A percentile compares a stretch with the other conserved stretches of the same genome.
Conservation (phyloP, 2,113 vertebrate genomes). For the Patagioenas fasciata region DNA sequence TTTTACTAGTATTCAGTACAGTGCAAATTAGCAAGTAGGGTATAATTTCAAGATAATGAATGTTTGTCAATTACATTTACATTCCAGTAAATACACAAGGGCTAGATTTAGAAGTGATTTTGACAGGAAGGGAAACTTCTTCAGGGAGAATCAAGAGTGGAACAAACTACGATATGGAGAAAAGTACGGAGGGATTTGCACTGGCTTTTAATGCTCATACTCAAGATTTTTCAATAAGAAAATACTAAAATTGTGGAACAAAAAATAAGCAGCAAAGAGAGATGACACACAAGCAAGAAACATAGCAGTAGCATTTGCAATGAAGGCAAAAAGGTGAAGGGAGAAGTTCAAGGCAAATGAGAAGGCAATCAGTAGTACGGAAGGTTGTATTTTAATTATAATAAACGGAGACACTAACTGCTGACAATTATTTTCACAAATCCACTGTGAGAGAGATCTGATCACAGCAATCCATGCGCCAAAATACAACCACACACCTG, state of each 20-base stretch:
- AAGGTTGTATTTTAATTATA: not conserved
- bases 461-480: not conserved
- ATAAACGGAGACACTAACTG: not conserved
- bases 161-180: not conserved
- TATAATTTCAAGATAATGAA: slow-evolving; percentile 28
- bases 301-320: not conserved
- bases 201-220: not conserved
- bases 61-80: not conserved
- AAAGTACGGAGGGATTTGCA: not conserved
- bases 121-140: not conserved
- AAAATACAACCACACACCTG: not conserved
- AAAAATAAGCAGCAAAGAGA: not conserved
- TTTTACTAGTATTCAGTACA: not conserved
- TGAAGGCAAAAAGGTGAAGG: not conserved
- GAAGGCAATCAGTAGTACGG: not conserved
- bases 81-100: not conserved
- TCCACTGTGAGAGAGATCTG: not conserved
- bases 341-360: not conserved
- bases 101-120: not conserved
- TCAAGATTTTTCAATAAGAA: not conserved
- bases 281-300: not conserved
- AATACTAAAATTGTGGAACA: not conserved
- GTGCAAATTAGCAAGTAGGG: slow-evolving; percentile 22
- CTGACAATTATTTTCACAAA: not conserved
- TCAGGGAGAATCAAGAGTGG: not conserved